Percentiles rank a stretch among this genome's conserved stretches.
These are phyloP conservation scores for Conus canariensis DNA, from an alignment of 2,888 invertebrate genomes.

Conservation along the genomic window DNA sequence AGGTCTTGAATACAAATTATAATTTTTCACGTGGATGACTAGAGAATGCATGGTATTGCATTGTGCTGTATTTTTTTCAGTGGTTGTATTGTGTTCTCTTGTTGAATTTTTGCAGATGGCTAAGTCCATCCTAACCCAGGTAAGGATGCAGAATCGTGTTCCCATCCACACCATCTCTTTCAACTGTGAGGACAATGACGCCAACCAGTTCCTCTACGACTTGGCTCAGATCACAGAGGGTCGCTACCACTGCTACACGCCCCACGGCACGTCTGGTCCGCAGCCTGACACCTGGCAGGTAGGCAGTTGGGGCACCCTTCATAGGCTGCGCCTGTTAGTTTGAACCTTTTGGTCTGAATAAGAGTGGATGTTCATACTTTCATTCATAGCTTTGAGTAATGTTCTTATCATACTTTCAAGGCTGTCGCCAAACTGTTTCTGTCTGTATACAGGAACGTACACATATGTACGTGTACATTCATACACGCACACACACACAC, in stretches of 20 bases:
- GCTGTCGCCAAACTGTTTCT: too few relatives aligned
- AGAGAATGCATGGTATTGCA: too few relatives aligned
- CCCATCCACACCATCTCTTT: constrained; percentile 79
- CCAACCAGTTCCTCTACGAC: constrained; percentile 77
- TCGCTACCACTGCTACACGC: constrained; percentile 77
- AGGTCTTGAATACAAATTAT: too few relatives aligned
- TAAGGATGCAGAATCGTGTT: constrained; percentile 74
- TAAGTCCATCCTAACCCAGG: constrained; percentile 77
- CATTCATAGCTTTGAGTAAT: too few relatives aligned
- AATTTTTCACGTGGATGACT: too few relatives aligned
- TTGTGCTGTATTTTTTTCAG: too few relatives aligned
- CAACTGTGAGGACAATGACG: constrained; percentile 78
- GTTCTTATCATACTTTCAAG: too few relatives aligned
- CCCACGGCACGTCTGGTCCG: constrained; percentile 67
- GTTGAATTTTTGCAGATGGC: constrained; percentile 67
- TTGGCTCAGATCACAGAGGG: constrained; percentile 76
- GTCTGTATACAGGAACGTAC: neutral
- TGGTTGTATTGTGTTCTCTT: too few relatives aligned
- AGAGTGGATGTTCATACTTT: too few relatives aligned
- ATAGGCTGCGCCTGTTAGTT: constrained; percentile 61
- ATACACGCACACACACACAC: neutral
- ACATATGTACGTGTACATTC: neutral
- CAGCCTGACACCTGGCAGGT: constrained; percentile 77
- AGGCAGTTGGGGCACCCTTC: neutral
- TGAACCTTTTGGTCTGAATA: too few relatives aligned